Evolutionary conservation across 2,797 vertebrate species (phyloP).

Genomic region (Liasis olivaceus): DNA sequence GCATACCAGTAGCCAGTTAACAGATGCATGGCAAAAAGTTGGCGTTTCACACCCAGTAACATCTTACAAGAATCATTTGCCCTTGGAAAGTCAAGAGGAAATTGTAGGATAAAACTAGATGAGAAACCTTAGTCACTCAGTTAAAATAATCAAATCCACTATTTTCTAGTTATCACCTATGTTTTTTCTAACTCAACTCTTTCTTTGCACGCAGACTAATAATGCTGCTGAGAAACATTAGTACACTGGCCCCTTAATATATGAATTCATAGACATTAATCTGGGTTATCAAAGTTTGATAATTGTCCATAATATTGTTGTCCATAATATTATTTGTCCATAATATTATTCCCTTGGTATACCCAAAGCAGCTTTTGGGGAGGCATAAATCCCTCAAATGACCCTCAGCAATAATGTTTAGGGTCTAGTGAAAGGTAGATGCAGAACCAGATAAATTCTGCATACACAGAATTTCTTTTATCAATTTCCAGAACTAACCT

Average conservation of each 20-base stretch:
- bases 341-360: background rate
- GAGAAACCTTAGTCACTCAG: background rate
- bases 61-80: background rate
- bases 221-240: background rate
- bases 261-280: conserved; percentile 36
- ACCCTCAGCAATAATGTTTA: background rate
- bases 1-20: background rate
- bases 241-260: conserved; percentile 6
- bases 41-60: background rate
- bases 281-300: conserved; percentile 27
- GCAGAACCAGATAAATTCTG: background rate
- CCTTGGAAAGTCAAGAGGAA: background rate
- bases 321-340: background rate
- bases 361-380: background rate
- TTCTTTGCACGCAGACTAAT: background rate
- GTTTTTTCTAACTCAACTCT: background rate
- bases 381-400: background rate
- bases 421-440: background rate
- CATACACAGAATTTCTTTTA: background rate
- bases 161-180: background rate
- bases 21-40: background rate
- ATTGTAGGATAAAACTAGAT: background rate
- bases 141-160: background rate
- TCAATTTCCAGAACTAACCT: background rate
- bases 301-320: too few species aligned